phyloP scores from a whole-genome alignment of 1,140 invertebrate genomes.

The Achroia grisella region DNA sequence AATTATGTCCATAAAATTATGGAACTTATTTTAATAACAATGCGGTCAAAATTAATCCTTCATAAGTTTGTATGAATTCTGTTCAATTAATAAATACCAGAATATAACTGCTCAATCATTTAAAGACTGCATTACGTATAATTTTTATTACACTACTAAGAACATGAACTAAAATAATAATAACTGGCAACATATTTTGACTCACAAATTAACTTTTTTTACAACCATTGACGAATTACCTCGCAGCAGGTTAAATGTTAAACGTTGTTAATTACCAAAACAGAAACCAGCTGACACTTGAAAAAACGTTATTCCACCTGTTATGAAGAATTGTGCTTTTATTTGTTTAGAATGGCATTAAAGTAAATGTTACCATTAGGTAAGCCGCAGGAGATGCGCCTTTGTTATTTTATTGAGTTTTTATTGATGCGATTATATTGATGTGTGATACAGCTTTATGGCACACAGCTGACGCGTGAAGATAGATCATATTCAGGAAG shows the following conservation, averaged over 20 bases:
- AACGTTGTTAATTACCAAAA: conserved; percentile 49
- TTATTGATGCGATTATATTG: conserved; percentile 32
- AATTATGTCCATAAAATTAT: no score
- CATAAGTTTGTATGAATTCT: no score
- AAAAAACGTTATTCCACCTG: conserved; percentile 43
- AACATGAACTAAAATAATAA: no score
- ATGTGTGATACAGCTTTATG: not conserved
- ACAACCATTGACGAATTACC: not conserved
- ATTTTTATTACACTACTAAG: no score
- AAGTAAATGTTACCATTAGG: conserved; percentile 56
- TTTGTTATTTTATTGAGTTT: conserved; percentile 62
- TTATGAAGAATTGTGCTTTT: conserved; percentile 33
- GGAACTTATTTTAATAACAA: no score
- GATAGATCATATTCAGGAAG: not conserved
- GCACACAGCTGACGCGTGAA: not conserved
- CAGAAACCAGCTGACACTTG: conserved; percentile 31
- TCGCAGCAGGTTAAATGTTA: conserved; percentile 60
- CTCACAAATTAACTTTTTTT: not conserved
- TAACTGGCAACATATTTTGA: no score
- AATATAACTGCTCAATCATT: no score
- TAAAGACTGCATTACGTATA: no score
- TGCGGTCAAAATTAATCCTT: no score
- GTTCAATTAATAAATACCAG: no score
- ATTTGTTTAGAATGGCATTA: conserved; percentile 57
- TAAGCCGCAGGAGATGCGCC: conserved; percentile 52